Conservation (phyloP, 2,888 invertebrate genomes). For the Thereva unica region DNA sequence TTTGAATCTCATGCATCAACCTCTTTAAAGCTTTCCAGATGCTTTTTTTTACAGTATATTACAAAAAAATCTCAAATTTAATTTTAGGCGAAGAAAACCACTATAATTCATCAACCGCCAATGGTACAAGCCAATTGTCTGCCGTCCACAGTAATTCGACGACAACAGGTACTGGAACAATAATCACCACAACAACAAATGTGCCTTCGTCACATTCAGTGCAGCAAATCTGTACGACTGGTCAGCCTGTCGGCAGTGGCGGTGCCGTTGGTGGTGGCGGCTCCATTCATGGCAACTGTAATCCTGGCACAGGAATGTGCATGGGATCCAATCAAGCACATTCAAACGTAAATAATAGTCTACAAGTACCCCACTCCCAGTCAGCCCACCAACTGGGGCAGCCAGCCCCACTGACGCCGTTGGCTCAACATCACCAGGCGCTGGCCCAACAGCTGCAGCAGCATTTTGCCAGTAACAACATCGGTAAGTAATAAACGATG, state of each 20-base stretch:
- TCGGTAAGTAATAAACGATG: slow-evolving; percentile 51
- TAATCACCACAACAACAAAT: slow-evolving; percentile 46
- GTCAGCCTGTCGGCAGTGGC: slow-evolving; percentile 2
- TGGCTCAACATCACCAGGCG: slow-evolving; percentile 66
- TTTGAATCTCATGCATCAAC: background rate
- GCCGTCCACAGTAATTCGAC: slow-evolving; percentile 58
- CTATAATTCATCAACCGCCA: slow-evolving; percentile 51
- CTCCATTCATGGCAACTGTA: slow-evolving; percentile 47
- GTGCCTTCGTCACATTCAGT: slow-evolving; percentile 57
- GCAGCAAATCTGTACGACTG: slow-evolving; percentile 54
- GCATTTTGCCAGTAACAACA: slow-evolving; percentile 61
- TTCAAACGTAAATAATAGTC: slow-evolving; percentile 33
- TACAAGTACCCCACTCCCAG: slow-evolving; percentile 56
- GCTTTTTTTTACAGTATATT: slow-evolving; percentile 8
- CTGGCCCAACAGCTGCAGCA: slow-evolving; percentile 66
- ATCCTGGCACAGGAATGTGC: slow-evolving; percentile 41
- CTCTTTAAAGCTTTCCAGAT: background rate
- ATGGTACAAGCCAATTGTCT: slow-evolving; percentile 54
- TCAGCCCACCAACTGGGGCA: slow-evolving; percentile 56
- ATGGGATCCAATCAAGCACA: slow-evolving; percentile 5
- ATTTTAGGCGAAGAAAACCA: slow-evolving; percentile 55
- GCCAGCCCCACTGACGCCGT: slow-evolving; percentile 54
- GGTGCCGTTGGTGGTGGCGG: slow-evolving; percentile 1
- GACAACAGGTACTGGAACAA: slow-evolving; percentile 50
- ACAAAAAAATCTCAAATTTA: slow-evolving; percentile 8